These are phyloP conservation scores for Chymomyza amoena DNA, from an alignment of 2,888 invertebrate genomes.

Conservation along the genomic window DNA sequence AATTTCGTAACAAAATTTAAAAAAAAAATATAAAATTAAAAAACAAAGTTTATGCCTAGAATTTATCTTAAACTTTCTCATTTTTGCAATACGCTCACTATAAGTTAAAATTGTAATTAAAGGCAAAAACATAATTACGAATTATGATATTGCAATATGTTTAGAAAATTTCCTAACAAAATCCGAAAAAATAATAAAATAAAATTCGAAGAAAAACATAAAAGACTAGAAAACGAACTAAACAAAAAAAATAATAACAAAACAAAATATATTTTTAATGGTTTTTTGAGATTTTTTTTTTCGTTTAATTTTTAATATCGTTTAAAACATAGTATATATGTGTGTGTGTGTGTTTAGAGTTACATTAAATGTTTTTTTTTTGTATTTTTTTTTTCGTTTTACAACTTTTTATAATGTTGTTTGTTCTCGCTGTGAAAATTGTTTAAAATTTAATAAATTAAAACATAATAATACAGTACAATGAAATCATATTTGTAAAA, in stretches of 20 bases:
- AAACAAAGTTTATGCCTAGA: too few relatives aligned
- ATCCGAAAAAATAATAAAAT: too few relatives aligned
- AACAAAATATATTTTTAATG: constrained; percentile 35
- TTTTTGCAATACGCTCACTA: too few relatives aligned
- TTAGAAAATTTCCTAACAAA: too few relatives aligned
- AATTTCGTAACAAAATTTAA: too few relatives aligned
- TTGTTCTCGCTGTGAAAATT: constrained; percentile 25
- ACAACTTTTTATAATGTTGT: background rate
- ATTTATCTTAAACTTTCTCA: too few relatives aligned
- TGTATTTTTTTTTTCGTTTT: constrained; percentile 7
- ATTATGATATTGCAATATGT: too few relatives aligned
- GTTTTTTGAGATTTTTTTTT: constrained; percentile 49
- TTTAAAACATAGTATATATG: constrained; percentile 58
- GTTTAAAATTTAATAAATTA: constrained; percentile 51
- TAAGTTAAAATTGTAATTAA: too few relatives aligned
- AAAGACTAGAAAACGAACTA: background rate
- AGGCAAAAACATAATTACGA: too few relatives aligned
- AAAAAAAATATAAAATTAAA: too few relatives aligned
- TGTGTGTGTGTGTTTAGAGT: constrained; percentile 37
- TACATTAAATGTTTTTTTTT: constrained; percentile 64
- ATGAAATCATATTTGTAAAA: constrained; percentile 34
- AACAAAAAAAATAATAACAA: constrained; percentile 36
- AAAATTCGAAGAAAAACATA: constrained; percentile 5
- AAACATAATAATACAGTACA: constrained; percentile 39
- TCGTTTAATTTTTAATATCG: constrained; percentile 57